phyloP scores from a whole-genome alignment of 1,140 invertebrate species.

The Parasteatoda tepidariorum region DNA sequence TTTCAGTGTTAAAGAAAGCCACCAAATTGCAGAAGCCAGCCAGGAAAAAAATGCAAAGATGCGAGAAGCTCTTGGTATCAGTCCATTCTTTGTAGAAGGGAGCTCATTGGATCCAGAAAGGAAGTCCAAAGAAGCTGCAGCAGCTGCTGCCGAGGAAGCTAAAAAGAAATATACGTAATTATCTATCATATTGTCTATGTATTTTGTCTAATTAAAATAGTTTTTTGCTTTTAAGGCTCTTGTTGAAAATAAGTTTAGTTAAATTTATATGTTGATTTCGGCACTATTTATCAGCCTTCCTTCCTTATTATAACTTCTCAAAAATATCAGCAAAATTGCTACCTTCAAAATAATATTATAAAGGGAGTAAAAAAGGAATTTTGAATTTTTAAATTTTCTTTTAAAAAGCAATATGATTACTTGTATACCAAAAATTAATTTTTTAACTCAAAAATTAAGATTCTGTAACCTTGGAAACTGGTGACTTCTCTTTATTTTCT shows the following conservation, averaged over 20 bases:
- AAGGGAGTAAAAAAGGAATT: no score
- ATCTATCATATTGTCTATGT: background rate
- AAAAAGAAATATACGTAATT: constrained; percentile 56
- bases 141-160: constrained; percentile 64
- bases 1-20: constrained; percentile 90
- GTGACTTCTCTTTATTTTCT: no score
- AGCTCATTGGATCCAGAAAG: constrained; percentile 90
- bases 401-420: no score
- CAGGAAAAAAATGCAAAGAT: constrained; percentile 93
- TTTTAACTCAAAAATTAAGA: no score
- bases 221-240: background rate
- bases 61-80: constrained; percentile 94
- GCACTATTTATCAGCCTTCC: no score
- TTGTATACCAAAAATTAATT: no score
- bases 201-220: background rate
- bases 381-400: no score
- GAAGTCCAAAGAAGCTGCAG: constrained; percentile 81
- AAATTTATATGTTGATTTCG: no score
- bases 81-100: constrained; percentile 92
- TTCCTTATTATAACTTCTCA: no score
- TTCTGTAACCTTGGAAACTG: no score
- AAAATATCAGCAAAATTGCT: no score
- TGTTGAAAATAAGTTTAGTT: background rate
- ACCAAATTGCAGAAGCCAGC: constrained; percentile 96
- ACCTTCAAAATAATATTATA: no score